phyloP scores from a whole-genome alignment of 2,888 invertebrate genomes.

The Hydraecia micacea region DNA sequence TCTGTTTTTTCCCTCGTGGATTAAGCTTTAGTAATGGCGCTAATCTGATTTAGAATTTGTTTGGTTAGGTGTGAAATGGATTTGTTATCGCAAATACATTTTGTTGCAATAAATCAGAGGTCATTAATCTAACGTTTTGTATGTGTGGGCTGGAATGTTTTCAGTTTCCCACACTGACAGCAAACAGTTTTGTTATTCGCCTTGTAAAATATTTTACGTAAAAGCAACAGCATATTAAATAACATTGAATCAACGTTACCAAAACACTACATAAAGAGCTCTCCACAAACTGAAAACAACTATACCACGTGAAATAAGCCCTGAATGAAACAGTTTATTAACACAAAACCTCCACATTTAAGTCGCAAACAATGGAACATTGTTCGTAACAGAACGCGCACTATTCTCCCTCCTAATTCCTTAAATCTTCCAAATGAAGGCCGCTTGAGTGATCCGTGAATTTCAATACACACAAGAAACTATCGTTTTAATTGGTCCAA shows the following conservation, averaged over 20 bases:
- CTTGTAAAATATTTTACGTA: background rate
- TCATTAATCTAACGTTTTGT: constrained; percentile 10
- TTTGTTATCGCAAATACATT: constrained; percentile 22
- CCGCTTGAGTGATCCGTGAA: constrained; percentile 82
- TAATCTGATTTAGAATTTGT: constrained; percentile 48
- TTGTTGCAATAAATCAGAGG: constrained; percentile 11
- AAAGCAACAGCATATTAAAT: background rate
- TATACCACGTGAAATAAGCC: constrained; percentile 61
- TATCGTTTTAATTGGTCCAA: constrained; percentile 82
- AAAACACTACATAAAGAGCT: constrained; percentile 45
- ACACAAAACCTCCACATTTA: constrained; percentile 76
- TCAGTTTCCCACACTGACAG: too few species aligned
- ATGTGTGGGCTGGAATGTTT: background rate
- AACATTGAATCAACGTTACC: constrained; percentile 20
- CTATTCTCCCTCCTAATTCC: constrained; percentile 84
- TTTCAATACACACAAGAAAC: constrained; percentile 79
- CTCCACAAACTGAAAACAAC: constrained; percentile 57
- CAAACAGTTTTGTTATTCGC: background rate
- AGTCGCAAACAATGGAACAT: constrained; percentile 83
- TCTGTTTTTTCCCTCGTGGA: constrained; percentile 48
- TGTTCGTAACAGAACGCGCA: constrained; percentile 83
- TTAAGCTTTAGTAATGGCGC: constrained; percentile 41
- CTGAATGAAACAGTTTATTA: constrained; percentile 70
- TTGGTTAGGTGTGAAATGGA: constrained; percentile 39
- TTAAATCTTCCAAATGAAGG: constrained; percentile 83